phyloP scores from a whole-genome alignment of 2,888 invertebrate genomes.

The Pseudococcus viburni region DNA sequence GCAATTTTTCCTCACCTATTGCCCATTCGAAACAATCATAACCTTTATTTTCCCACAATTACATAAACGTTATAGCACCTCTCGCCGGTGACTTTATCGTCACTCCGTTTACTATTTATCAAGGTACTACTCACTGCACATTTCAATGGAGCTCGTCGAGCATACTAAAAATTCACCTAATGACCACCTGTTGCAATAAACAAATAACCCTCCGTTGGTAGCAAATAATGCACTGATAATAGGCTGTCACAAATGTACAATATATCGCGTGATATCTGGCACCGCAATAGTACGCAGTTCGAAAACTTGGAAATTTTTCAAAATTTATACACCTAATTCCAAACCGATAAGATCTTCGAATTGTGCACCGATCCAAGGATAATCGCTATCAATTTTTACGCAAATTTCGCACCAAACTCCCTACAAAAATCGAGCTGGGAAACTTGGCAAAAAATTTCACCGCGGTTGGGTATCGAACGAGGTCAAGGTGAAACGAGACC shows the following conservation, averaged over 20 bases:
- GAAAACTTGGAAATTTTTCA: neutral
- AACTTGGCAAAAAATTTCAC: neutral
- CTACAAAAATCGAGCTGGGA: neutral
- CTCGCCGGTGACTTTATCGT: neutral
- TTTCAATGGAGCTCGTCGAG: neutral
- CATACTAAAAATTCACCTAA: neutral
- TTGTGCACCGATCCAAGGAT: neutral
- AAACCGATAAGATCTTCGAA: neutral
- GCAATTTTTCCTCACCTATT: too few relatives aligned
- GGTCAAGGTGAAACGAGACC: constrained; percentile 37
- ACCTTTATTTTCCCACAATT: neutral
- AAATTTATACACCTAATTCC: neutral
- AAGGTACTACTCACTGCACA: neutral
- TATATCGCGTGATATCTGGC: neutral
- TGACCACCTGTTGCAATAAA: constrained; percentile 15
- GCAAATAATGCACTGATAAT: neutral
- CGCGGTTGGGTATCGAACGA: neutral
- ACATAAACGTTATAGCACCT: too few relatives aligned
- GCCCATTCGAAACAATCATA: neutral
- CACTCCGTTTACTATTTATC: neutral
- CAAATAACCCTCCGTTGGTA: neutral
- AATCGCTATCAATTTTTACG: neutral
- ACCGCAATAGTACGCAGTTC: neutral
- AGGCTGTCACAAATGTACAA: neutral
- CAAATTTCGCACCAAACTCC: neutral